phyloP scores from a whole-genome alignment of 2,797 vertebrate species.

The Melanitta fusca region DNA sequence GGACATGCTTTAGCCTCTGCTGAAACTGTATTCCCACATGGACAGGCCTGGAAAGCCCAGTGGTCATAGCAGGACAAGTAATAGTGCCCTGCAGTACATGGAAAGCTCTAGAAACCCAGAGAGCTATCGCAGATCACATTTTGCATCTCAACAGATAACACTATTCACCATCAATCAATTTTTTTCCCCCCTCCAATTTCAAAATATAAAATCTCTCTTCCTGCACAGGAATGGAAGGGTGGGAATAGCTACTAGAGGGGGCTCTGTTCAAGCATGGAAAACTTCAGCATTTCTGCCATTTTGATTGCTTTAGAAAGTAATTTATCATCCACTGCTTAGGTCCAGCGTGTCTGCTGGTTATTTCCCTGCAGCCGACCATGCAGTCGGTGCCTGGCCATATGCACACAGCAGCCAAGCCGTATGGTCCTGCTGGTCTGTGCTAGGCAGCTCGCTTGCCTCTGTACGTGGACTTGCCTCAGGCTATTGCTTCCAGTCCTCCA shows the following conservation, averaged over 20 bases:
- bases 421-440: fast-evolving
- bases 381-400: fast-evolving
- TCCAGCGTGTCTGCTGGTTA: neutral
- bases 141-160: neutral
- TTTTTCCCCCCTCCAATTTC: neutral
- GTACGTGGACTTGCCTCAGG: neutral
- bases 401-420: neutral
- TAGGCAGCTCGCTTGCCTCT: fast-evolving
- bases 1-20: neutral
- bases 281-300: neutral
- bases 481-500: neutral
- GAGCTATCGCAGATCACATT: neutral
- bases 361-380: neutral
- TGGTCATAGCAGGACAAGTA: neutral
- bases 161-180: neutral
- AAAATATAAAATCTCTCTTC: neutral
- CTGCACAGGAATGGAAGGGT: neutral
- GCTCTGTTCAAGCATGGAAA: neutral
- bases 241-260: neutral
- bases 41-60: neutral
- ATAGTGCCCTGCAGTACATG: neutral
- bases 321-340: neutral
- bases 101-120: neutral
- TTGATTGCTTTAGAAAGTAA: neutral
- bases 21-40: neutral